Evolutionary conservation across 2,113 vertebrate genomes (phyloP).

Genomic region (Leptobrachium leishanense): DNA sequence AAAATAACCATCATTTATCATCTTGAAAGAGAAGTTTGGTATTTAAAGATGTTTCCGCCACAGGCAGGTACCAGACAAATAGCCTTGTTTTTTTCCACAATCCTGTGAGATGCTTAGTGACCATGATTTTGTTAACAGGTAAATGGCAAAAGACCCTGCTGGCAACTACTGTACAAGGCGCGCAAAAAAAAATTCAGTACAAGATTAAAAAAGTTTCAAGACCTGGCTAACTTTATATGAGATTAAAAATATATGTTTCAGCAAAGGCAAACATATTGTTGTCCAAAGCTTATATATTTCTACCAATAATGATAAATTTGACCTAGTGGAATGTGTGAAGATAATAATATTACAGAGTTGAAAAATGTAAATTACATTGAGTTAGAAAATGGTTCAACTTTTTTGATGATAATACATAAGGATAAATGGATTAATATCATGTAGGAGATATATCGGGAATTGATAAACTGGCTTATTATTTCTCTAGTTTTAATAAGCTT

Average conservation of each 20-base stretch:
- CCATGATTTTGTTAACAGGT: conserved; percentile 45
- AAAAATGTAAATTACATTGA: too few relatives aligned
- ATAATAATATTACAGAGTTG: too few relatives aligned
- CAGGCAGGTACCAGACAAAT: conserved; percentile 34
- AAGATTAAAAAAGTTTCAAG: not conserved
- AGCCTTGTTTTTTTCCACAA: conserved; percentile 23
- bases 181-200: not conserved
- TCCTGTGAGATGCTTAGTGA: conserved; percentile 33
- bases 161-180: conserved; percentile 12
- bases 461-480: too few relatives aligned
- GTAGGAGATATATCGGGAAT: too few relatives aligned
- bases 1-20: conserved; percentile 30
- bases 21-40: conserved; percentile 34
- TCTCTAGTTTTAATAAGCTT: too few relatives aligned
- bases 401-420: too few relatives aligned
- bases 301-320: too few relatives aligned
- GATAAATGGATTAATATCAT: too few relatives aligned
- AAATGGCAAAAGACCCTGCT: conserved; percentile 38
- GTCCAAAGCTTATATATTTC: too few relatives aligned
- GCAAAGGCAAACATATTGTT: not conserved
- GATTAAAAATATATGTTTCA: not conserved
- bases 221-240: not conserved
- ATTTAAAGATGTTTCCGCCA: conserved; percentile 46
- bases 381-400: too few relatives aligned
- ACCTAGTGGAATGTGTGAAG: too few relatives aligned